These are phyloP conservation scores for Microcebus ravelobensis DNA, from an alignment of 2,113 vertebrate genomes.

Conservation along the genomic window DNA sequence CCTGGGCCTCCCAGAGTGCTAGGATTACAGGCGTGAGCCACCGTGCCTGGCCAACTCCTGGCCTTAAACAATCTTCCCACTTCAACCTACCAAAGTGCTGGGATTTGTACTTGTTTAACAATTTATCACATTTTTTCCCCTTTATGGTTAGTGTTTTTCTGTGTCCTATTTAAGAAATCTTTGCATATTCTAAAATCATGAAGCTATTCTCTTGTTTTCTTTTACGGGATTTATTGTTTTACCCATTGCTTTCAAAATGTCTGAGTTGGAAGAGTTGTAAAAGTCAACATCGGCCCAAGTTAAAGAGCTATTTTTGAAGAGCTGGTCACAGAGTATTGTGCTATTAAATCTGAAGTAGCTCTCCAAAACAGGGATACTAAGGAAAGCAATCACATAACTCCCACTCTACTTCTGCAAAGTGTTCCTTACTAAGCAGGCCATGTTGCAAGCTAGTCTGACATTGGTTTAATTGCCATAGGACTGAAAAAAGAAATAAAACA, in stretches of 20 bases:
- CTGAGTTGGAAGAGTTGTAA: constrained; percentile 1
- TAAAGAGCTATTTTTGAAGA: constrained; percentile 16
- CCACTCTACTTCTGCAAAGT: not conserved
- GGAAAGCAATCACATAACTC: constrained; percentile 19
- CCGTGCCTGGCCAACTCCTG: not conserved
- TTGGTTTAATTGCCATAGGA: constrained; percentile 22
- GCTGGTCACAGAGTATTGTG: not conserved
- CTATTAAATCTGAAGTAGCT: not conserved
- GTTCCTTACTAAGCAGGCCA: constrained; percentile 33
- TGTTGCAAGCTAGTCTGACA: constrained; percentile 5
- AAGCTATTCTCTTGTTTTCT: constrained; percentile 27
- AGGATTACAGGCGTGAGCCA: no score
- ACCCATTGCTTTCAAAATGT: constrained; percentile 7
- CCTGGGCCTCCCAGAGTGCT: no score
- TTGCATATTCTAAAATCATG: not conserved
- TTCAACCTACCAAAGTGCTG: not conserved
- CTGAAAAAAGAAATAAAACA: not conserved
- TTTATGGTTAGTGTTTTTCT: not conserved
- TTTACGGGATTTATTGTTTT: not conserved
- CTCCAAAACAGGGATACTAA: not conserved
- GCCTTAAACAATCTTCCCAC: not conserved
- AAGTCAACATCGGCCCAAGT: constrained; percentile 12
- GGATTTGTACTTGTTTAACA: not conserved
- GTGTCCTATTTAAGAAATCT: not conserved
- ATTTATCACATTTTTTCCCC: not conserved